phyloP scores from a whole-genome alignment of 1,140 invertebrate species.

The Dinoponera quadriceps region DNA sequence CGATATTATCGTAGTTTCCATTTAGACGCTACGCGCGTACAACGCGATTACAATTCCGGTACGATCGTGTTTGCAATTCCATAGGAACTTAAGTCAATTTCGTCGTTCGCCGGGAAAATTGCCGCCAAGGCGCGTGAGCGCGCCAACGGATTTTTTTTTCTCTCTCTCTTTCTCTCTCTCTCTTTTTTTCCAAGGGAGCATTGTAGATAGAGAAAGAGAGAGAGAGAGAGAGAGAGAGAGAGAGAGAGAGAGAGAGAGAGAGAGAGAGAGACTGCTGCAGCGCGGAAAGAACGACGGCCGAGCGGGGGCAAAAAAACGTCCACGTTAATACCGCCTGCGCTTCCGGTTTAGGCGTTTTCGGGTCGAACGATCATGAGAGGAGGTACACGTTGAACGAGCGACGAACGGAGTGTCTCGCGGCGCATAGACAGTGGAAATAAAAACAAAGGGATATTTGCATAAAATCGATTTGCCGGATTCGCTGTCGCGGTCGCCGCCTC shows the following conservation, averaged over 20 bases:
- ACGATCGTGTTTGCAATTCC: conserved; percentile 39
- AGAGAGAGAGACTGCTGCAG: neutral
- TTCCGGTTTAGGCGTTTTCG: too few species aligned
- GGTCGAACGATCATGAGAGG: neutral
- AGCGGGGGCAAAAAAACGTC: too few species aligned
- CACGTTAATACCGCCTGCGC: too few species aligned
- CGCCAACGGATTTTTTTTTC: conserved; percentile 5
- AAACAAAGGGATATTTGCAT: conserved; percentile 48
- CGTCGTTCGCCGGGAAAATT: conserved; percentile 13
- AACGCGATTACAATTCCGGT: conserved; percentile 47
- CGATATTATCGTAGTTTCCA: conserved; percentile 48
- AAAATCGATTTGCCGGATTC: conserved; percentile 53
- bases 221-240: neutral
- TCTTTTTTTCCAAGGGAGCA: too few species aligned
- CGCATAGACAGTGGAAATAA: conserved; percentile 23
- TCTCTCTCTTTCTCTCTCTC: too few species aligned
- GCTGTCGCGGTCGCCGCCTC: conserved; percentile 21
- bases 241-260: neutral
- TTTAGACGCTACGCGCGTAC: conserved; percentile 42
- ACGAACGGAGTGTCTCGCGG: conserved; percentile 8
- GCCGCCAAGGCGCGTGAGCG: neutral
- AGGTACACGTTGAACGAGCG: conserved; percentile 27
- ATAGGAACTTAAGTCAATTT: conserved; percentile 44
- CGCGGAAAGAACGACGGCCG: too few species aligned
- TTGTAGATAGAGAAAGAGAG: neutral